A percentile compares a stretch with the other conserved stretches of the same genome.
phyloP scores from a whole-genome alignment of 1,140 invertebrate species.

The Drosophila sp. region DNA sequence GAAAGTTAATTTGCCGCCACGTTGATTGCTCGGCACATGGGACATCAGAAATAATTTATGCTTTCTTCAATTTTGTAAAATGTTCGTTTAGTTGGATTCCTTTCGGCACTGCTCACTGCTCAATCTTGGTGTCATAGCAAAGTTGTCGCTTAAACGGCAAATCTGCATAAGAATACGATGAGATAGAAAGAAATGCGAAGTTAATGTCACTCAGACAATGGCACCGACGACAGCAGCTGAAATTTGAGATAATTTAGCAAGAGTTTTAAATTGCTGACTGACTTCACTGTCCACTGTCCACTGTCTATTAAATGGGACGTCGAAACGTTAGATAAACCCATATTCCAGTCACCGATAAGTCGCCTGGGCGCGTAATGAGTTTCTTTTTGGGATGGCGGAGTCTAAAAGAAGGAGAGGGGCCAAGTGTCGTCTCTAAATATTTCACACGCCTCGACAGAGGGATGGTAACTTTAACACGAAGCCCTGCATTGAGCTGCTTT shows the following conservation, averaged over 20 bases:
- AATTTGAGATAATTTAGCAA: constrained; percentile 56
- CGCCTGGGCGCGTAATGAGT: constrained; percentile 34
- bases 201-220: constrained; percentile 45
- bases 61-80: constrained; percentile 31
- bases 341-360: constrained; percentile 26
- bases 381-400: constrained; percentile 2
- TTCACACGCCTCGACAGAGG: constrained; percentile 19
- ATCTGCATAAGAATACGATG: constrained; percentile 43
- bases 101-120: too few species aligned
- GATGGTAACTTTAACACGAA: constrained; percentile 3
- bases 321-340: constrained; percentile 48
- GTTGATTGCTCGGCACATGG: constrained; percentile 29
- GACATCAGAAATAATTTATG: constrained; percentile 57
- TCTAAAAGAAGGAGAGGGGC: background rate
- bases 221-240: constrained; percentile 41
- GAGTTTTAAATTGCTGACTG: constrained; percentile 47
- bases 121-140: background rate
- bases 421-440: constrained; percentile 1
- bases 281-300: constrained; percentile 33
- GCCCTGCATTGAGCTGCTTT: constrained; percentile 35
- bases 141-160: constrained; percentile 33
- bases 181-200: constrained; percentile 34
- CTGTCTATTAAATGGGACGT: constrained; percentile 45
- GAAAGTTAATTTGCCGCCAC: constrained; percentile 55
- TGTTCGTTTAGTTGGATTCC: too few species aligned